Conservation (phyloP, 64 coral and sea anemone species). For the Anthopleura sola region DNA sequence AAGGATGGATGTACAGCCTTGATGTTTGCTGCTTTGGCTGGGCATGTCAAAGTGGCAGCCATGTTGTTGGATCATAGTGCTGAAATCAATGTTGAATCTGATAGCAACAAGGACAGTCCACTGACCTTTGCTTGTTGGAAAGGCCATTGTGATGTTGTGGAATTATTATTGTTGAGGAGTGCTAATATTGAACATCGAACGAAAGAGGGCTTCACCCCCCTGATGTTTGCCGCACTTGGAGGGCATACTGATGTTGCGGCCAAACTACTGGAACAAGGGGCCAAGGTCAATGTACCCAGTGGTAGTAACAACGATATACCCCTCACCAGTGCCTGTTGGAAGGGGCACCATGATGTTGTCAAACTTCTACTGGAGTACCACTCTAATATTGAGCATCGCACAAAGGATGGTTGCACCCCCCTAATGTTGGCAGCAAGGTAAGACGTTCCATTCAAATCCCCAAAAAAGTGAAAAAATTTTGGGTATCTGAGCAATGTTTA, state of each 20-base stretch:
- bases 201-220: constrained; percentile 96
- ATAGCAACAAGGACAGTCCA: constrained; percentile 99
- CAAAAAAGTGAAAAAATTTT: not conserved
- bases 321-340: constrained; percentile 97
- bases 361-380: constrained; percentile 91
- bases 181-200: constrained; percentile 99
- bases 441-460: not conserved
- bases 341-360: constrained; percentile 96
- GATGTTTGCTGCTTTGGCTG: constrained; percentile 98
- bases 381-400: constrained; percentile 97
- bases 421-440: constrained; percentile 99
- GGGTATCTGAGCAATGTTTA: not conserved
- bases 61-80: constrained; percentile 92
- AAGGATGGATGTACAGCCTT: constrained; percentile 99
- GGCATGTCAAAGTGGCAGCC: constrained; percentile 95
- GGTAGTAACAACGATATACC: constrained; percentile 99
- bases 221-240: constrained; percentile 98
- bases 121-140: constrained; percentile 99
- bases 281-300: constrained; percentile 96
- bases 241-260: constrained; percentile 95
- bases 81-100: constrained; percentile 99
- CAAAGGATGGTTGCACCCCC: constrained; percentile 98
- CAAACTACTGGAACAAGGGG: constrained; percentile 77
- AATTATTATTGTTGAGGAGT: constrained; percentile 83
- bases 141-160: constrained; percentile 96